These are phyloP conservation scores for Drosophila nasuta DNA, from an alignment of 1,140 invertebrate genomes.

Conservation along the genomic window DNA sequence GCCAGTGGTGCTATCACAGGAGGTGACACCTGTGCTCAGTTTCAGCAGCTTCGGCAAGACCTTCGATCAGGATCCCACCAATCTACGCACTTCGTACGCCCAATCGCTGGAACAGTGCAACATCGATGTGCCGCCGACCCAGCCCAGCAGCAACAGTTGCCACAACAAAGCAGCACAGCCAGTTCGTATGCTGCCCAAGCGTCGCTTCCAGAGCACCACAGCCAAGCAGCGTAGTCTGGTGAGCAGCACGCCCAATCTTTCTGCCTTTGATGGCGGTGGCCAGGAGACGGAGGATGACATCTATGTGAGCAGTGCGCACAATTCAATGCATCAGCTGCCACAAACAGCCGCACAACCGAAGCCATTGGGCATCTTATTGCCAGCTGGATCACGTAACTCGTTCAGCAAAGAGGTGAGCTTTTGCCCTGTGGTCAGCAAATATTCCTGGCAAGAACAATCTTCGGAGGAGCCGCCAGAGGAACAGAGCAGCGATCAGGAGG, in stretches of 20 bases:
- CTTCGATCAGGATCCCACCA: constrained; percentile 83
- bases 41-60: constrained; percentile 69
- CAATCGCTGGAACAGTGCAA: constrained; percentile 81
- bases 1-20: neutral
- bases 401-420: constrained; percentile 88
- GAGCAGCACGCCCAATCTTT: constrained; percentile 88
- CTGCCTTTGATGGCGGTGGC: constrained; percentile 84
- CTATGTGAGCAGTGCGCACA: constrained; percentile 77
- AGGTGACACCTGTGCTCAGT: constrained; percentile 36
- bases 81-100: constrained; percentile 75
- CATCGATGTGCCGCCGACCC: constrained; percentile 22
- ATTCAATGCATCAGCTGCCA: constrained; percentile 86
- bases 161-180: neutral
- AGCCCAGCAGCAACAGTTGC: neutral
- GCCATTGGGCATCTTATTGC: constrained; percentile 86
- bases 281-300: constrained; percentile 80
- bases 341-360: constrained; percentile 79
- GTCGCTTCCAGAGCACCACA: constrained; percentile 74
- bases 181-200: constrained; percentile 59
- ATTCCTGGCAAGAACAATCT: constrained; percentile 88
- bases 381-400: constrained; percentile 85
- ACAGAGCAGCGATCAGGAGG: constrained; percentile 42
- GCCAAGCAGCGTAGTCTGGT: constrained; percentile 85
- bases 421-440: constrained; percentile 90
- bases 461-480: constrained; percentile 76